Conservation (phyloP, 2,797 vertebrate genomes). For the Pangasius macronema region DNA sequence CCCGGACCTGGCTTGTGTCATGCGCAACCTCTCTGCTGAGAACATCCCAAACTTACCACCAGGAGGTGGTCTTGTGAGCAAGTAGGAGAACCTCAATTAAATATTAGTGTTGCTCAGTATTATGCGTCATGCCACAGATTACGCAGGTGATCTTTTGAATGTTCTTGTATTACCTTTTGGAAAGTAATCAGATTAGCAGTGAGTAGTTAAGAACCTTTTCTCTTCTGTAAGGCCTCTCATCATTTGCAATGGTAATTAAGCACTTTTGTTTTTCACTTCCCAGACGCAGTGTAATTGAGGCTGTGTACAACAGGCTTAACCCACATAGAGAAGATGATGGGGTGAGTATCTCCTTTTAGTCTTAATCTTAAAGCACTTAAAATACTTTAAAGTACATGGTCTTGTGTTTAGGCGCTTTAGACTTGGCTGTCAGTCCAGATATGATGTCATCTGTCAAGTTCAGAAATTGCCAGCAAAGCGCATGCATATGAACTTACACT, state of each 20-base stretch:
- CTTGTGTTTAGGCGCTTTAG: conserved; percentile 4
- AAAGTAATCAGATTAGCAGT: not conserved
- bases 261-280: conserved; percentile 56
- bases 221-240: not conserved
- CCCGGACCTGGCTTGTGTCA: conserved; percentile 94
- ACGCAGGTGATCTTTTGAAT: not conserved
- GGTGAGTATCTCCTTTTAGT: conserved; percentile 82
- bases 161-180: not conserved
- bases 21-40: conserved; percentile 93
- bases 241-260: not conserved
- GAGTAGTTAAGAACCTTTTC: not conserved
- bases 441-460: not conserved
- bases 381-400: not conserved
- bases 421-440: not conserved
- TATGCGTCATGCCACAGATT: not conserved
- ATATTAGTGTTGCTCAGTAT: not conserved
- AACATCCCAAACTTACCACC: conserved; percentile 97
- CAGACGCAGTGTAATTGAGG: conserved; percentile 97
- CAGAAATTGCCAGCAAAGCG: not conserved
- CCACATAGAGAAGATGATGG: conserved; percentile 98
- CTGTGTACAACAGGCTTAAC: conserved; percentile 97
- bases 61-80: conserved; percentile 97
- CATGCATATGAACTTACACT: not conserved
- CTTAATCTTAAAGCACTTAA: conserved; percentile 2
- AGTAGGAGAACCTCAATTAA: conserved; percentile 72